A percentile compares a stretch with the other conserved stretches of the same genome.
phyloP scores from a whole-genome alignment of 2,888 invertebrate species.

The Orthosia gracilis region DNA sequence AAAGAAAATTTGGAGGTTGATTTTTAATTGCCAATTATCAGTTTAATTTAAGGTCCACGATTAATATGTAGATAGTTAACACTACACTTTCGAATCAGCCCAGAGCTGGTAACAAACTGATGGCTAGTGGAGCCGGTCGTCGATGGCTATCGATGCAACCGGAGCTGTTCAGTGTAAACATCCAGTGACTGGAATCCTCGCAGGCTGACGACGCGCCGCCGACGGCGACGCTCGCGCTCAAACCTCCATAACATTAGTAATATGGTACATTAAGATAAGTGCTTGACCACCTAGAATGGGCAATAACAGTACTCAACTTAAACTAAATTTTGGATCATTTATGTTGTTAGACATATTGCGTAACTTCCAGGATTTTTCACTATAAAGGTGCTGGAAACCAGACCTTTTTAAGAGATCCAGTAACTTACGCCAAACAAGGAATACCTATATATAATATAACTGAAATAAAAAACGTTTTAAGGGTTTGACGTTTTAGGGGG shows the following conservation, averaged over 20 bases:
- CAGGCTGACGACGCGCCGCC: constrained; percentile 67
- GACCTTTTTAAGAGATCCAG: neutral
- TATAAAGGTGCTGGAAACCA: neutral
- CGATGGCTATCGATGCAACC: constrained; percentile 86
- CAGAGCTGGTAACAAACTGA: constrained; percentile 84
- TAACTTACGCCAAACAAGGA: constrained; percentile 7
- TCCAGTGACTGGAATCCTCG: constrained; percentile 87
- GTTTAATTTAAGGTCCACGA: constrained; percentile 40
- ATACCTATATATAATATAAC: neutral
- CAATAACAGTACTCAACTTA: no score
- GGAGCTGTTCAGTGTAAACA: constrained; percentile 87
- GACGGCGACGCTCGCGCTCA: constrained; percentile 67
- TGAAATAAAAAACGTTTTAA: neutral
- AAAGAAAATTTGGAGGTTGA: constrained; percentile 15
- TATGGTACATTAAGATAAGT: constrained; percentile 70
- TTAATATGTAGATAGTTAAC: constrained; percentile 67
- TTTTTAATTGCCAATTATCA: constrained; percentile 41
- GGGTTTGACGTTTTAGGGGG: no score
- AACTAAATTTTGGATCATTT: neutral
- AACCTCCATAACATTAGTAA: constrained; percentile 64
- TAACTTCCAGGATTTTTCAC: neutral
- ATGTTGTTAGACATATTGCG: neutral
- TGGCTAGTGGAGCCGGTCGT: constrained; percentile 73
- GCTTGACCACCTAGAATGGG: constrained; percentile 66
- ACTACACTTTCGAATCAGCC: constrained; percentile 79